Conservation (phyloP, 53 echinoderm and acorn worm genomes). For the Stichopus horrens region DNA sequence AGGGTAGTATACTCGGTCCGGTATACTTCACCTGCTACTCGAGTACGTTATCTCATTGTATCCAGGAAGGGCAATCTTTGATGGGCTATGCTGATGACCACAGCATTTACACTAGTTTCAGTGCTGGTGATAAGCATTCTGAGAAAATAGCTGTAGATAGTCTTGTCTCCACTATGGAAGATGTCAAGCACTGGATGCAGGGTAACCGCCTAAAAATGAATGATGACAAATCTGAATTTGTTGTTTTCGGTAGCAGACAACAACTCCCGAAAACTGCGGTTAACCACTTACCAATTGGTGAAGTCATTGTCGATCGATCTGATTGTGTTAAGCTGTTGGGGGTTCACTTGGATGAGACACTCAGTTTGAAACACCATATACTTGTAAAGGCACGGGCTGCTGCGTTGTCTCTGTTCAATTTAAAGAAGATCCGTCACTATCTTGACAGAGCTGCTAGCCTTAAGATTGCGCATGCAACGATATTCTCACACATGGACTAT, state of each 20-base stretch:
- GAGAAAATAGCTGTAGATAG: neutral
- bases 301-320: neutral
- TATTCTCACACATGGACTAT: constrained; percentile 37
- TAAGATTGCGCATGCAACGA: constrained; percentile 24
- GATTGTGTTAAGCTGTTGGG: constrained; percentile 9
- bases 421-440: constrained; percentile 25
- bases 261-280: neutral
- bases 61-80: neutral
- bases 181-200: constrained; percentile 25
- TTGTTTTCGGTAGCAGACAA: constrained; percentile 15
- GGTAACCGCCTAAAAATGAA: constrained; percentile 26
- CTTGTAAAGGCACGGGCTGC: neutral
- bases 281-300: neutral
- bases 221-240: constrained; percentile 20
- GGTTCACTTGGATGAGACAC: constrained; percentile 15
- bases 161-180: constrained; percentile 11
- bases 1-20: constrained; percentile 38
- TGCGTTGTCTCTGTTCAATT: constrained; percentile 17
- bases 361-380: constrained; percentile 20
- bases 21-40: constrained; percentile 34
- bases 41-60: constrained; percentile 11
- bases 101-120: constrained; percentile 39
- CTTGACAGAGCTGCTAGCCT: constrained; percentile 1
- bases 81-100: constrained; percentile 50
- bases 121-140: constrained; percentile 17